A percentile compares a stretch with the other conserved stretches of the same genome.
Evolutionary conservation across 2,113 vertebrate species (phyloP).

Genomic region (Hippocampus abdominalis): DNA sequence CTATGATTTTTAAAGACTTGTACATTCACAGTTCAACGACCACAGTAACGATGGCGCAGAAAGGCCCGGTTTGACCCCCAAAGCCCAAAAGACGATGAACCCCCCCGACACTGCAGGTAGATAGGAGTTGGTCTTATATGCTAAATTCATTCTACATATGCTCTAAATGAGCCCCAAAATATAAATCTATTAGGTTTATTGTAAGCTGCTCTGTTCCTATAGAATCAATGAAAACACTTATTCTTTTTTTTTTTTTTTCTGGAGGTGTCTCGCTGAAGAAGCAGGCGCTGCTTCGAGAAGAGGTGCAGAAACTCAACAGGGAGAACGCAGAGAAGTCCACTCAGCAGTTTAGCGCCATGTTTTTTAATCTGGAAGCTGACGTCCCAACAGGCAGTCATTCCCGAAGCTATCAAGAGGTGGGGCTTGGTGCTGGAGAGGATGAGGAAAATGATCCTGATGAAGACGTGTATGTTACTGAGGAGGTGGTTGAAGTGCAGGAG

Average conservation of each 20-base stretch:
- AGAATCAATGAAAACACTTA: not conserved
- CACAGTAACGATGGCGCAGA: constrained; percentile 73
- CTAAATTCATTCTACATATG: too few relatives aligned
- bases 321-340: constrained; percentile 78
- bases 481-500: constrained; percentile 20
- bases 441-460: constrained; percentile 15
- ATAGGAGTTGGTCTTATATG: not conserved
- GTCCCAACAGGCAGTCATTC: constrained; percentile 33
- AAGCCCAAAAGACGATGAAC: constrained; percentile 75
- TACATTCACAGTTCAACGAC: constrained; percentile 69
- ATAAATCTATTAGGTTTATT: not conserved
- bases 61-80: constrained; percentile 60
- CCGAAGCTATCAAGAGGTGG: constrained; percentile 13
- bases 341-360: constrained; percentile 11
- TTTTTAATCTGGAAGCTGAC: constrained; percentile 35
- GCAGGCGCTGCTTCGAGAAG: constrained; percentile 70
- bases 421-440: constrained; percentile 14
- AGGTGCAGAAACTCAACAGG: constrained; percentile 80
- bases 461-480: constrained; percentile 13
- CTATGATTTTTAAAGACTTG: constrained; percentile 22
- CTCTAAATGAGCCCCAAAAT: not conserved
- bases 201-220: not conserved
- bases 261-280: constrained; percentile 73
- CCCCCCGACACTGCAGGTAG: constrained; percentile 80
- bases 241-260: constrained; percentile 43